phyloP scores from a whole-genome alignment of 2,888 invertebrate genomes.

The Drosophila nr. fundita region DNA sequence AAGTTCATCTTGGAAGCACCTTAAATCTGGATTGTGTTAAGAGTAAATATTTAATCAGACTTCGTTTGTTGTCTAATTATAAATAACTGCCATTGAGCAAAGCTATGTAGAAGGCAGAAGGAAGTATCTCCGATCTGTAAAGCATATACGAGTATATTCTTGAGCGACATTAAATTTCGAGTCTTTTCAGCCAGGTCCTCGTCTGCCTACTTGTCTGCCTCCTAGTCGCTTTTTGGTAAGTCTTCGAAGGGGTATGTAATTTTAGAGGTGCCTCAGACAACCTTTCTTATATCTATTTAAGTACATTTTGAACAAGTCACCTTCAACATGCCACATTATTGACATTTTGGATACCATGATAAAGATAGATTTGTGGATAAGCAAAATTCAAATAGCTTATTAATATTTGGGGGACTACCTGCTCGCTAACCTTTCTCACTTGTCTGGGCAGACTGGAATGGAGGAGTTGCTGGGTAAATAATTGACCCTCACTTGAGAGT shows the following conservation, averaged over 20 bases:
- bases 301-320: background rate
- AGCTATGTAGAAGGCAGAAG: background rate
- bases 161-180: no score
- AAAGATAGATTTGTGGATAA: background rate
- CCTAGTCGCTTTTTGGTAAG: background rate
- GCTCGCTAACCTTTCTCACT: background rate
- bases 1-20: background rate
- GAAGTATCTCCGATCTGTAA: background rate
- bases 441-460: background rate
- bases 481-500: constrained; percentile 39
- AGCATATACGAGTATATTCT: no score
- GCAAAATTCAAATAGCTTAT: background rate
- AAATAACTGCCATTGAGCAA: background rate
- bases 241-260: background rate
- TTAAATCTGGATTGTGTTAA: background rate
- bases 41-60: background rate
- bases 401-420: background rate
- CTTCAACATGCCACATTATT: background rate
- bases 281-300: background rate
- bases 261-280: background rate
- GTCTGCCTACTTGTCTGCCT: background rate
- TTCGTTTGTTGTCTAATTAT: background rate
- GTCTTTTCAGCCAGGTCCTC: no score
- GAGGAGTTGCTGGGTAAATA: constrained; percentile 12
- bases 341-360: background rate